A percentile compares a stretch with the other conserved stretches of the same genome.
These are phyloP conservation scores for Rhadinocentrus ornatus DNA, from an alignment of 2,797 vertebrate genomes.

Conservation along the genomic window DNA sequence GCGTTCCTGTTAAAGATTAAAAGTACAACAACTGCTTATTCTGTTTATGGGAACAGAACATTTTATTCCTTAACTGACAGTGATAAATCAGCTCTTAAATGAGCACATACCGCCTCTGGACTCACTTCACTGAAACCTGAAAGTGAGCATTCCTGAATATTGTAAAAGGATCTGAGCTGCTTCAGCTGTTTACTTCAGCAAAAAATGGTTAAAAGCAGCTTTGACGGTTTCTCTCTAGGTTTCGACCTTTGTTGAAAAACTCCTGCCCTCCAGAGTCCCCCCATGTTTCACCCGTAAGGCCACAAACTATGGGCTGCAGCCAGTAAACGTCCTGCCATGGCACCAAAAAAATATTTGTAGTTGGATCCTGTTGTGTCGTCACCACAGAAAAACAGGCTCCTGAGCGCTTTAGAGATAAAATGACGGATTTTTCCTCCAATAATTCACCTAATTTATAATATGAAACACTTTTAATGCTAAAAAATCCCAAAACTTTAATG, in stretches of 20 bases:
- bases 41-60: neutral
- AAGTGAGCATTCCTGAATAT: conserved; percentile 1
- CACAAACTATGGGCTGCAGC: neutral
- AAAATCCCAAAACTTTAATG: neutral
- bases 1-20: neutral
- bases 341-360: neutral
- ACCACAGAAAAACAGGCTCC: neutral
- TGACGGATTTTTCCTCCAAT: too few species aligned
- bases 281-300: neutral
- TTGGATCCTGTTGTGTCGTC: too few species aligned
- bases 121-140: neutral
- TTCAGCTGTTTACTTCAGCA: neutral
- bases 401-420: too few species aligned
- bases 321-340: neutral
- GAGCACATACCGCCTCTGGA: neutral
- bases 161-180: neutral
- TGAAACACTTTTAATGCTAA: neutral
- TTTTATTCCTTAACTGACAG: neutral
- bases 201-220: too few species aligned
- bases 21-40: neutral
- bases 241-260: neutral
- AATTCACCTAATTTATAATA: neutral
- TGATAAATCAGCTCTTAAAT: neutral
- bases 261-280: neutral
- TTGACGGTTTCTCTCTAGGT: neutral